phyloP scores from a whole-genome alignment of 2,797 vertebrate genomes.

The Platyrinchus mystaceus region DNA sequence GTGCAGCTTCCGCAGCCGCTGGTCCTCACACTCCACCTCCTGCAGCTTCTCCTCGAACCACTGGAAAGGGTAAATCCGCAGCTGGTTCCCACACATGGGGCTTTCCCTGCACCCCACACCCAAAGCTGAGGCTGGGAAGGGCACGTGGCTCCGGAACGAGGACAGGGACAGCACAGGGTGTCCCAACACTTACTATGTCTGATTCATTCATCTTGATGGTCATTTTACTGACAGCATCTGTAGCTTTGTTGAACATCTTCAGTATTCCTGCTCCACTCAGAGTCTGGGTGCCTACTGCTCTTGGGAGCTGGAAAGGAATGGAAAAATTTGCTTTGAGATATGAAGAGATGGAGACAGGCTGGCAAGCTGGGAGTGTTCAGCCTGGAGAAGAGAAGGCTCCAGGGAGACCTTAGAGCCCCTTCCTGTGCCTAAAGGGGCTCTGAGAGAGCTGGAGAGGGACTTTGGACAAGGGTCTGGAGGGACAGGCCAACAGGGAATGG shows the following conservation, averaged over 20 bases:
- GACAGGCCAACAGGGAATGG: not conserved
- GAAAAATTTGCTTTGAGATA: not conserved
- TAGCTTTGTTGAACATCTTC: constrained; percentile 97
- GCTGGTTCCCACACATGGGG: not conserved
- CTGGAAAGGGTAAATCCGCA: constrained; percentile 71
- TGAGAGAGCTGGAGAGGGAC: not conserved
- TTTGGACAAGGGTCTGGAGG: not conserved
- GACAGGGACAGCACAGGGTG: not conserved
- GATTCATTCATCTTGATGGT: constrained; percentile 99
- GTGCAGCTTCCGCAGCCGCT: constrained; percentile 92
- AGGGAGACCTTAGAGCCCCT: not conserved
- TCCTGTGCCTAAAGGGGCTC: accelerated
- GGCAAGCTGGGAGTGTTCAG: not conserved
- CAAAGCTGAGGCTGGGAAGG: not conserved
- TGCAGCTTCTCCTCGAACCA: constrained; percentile 99
- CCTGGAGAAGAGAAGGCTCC: not conserved
- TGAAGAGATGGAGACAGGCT: not conserved
- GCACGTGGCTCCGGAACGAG: accelerated
- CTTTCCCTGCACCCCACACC: not conserved
- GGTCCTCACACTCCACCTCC: constrained; percentile 94
- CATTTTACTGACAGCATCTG: constrained; percentile 98
- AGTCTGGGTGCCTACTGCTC: constrained; percentile 90
- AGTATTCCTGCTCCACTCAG: constrained; percentile 94
- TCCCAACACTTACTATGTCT: constrained; percentile 84
- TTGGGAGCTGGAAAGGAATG: constrained; percentile 83